Conservation (phyloP, 2,113 vertebrate genomes). For the Anguilla japonica region DNA sequence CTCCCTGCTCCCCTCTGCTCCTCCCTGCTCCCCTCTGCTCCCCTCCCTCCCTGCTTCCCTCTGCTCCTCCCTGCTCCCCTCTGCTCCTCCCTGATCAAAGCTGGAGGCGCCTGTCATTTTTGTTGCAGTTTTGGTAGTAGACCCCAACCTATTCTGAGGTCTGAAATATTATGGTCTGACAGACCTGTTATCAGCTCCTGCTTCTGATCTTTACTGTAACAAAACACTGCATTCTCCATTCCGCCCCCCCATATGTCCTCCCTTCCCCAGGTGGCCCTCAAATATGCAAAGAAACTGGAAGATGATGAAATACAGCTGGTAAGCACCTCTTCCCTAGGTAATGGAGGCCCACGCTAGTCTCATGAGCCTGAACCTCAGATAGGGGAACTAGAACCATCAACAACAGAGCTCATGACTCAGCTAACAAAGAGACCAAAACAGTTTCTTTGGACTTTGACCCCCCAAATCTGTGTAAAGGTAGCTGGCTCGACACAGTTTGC, state of each 20-base stretch:
- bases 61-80: background rate
- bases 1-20: no score
- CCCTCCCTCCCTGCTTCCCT: no score
- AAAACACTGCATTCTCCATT: background rate
- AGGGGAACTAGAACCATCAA: background rate
- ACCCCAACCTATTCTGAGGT: no score
- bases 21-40: no score
- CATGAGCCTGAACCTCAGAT: no score
- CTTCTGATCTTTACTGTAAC: background rate
- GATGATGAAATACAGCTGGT: slow-evolving; percentile 50
- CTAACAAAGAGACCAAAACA: background rate
- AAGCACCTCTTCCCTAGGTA: slow-evolving; percentile 20
- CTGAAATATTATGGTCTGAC: no score
- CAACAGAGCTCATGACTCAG: background rate
- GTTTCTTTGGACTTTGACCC: background rate
- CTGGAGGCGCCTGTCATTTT: no score
- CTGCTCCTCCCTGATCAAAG: no score
- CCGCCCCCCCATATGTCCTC: background rate
- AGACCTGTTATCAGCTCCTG: background rate
- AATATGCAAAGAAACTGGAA: slow-evolving; percentile 45
- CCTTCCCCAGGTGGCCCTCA: slow-evolving; percentile 55
- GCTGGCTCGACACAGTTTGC: background rate
- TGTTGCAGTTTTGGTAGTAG: no score
- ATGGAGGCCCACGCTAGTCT: no score
- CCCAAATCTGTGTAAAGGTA: background rate